Evolutionary conservation across 2,888 invertebrate species (phyloP), one percentile per base, ranked within the genome.

Genomic region (Selenia dentaria): DNA sequence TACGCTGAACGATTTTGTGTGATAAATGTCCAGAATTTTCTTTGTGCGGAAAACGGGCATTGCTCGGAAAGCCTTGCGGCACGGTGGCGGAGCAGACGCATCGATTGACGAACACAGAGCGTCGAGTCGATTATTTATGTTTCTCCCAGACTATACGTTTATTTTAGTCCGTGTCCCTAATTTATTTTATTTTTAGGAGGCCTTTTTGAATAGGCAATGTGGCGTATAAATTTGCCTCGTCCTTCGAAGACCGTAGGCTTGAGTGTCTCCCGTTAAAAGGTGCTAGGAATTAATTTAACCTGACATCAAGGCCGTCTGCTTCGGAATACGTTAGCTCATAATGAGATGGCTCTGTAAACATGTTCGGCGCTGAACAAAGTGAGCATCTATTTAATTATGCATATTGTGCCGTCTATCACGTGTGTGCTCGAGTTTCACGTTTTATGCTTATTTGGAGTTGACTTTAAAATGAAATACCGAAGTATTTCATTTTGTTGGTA

Each of bases 121-220:
- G 57, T 49, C 46, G 49, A 38, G 51, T 57, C 36, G 37, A 62
- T 64, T 67, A 70, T 70, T 73, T 73, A 73, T 61, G 57, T 59
- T 61, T 56, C 56, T 62, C 57, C 64, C 65, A 54, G 58, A 57
- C 64, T 60, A 64, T 68, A 70, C n/a, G n/a, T 73, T 75, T 75
- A 79, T 75, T 76, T 68, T 70, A n/a, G 68, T 68, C 70, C 64
- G 70, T 67, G 67, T 71, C 64, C 73, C 73, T 76, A 79, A 67
- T 81, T 79, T 81, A 81, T 82, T 79, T 81, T 70, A 76, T 75
- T 70, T 71, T 70, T 67, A 58, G 62, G 72, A 70, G 72, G 79
- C 83, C 82, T 83, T 85, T 85, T 79, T 82, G 84, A 85, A 85
- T 86, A 84, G 79, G 78, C 78, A 87, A 86, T 83, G 83, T 77